A percentile compares a stretch with the other conserved stretches of the same genome.
Conservation (phyloP, 2,797 vertebrate genomes). For the Rhinella marina region DNA sequence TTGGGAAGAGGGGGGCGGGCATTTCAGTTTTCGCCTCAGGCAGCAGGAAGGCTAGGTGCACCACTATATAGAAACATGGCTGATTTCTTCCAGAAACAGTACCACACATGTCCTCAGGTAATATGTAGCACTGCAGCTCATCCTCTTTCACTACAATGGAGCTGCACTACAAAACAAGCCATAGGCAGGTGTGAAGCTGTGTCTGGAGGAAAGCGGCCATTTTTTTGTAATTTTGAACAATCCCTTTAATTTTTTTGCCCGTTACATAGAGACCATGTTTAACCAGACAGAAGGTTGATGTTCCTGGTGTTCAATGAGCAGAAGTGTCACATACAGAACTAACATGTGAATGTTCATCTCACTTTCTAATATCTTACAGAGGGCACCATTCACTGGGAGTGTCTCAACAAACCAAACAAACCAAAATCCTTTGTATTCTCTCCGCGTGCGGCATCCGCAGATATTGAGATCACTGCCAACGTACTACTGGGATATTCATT, state of each 20-base stretch:
- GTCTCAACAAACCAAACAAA: not conserved
- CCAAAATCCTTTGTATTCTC: not conserved
- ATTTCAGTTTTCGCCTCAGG: too few species aligned
- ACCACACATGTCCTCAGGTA: not conserved
- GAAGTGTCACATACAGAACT: not conserved
- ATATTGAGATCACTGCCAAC: not conserved
- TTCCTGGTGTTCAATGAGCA: not conserved
- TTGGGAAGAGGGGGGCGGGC: too few species aligned
- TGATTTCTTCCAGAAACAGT: not conserved
- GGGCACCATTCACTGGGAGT: slow-evolving; percentile 38
- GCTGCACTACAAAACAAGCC: not conserved
- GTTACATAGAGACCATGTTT: not conserved
- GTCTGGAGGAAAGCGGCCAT: not conserved
- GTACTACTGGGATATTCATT: not conserved
- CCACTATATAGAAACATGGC: too few species aligned
- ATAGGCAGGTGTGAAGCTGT: not conserved
- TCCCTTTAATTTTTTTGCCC: not conserved
- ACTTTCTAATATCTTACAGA: not conserved
- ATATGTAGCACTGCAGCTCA: too few species aligned
- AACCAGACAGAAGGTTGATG: not conserved
- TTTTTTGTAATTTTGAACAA: not conserved
- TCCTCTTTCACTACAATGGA: too few species aligned
- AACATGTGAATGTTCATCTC: not conserved
- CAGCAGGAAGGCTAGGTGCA: too few species aligned
- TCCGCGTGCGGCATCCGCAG: not conserved